Evolutionary conservation across 2,888 invertebrate species (phyloP), one percentile per base, ranked within the genome.

Genomic region (Imbricaverruca yamaguchii): DNA sequence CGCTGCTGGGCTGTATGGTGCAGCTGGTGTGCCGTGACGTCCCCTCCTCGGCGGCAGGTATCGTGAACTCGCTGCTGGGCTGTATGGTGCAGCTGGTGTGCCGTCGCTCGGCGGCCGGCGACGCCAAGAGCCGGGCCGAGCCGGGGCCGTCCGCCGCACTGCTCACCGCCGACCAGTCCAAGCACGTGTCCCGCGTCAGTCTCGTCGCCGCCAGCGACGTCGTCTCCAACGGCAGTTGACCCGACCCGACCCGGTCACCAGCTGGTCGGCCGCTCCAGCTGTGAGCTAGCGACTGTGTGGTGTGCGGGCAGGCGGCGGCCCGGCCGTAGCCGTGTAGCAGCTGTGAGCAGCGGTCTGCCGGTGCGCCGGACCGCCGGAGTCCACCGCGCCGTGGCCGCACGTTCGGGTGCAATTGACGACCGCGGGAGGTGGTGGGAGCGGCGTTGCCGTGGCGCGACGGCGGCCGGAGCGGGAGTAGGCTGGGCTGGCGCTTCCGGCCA

Each of bases 41-140:
- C n/a, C 18, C 23, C 7, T 12, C 65, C 9, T 23, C 25, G 10
- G n/a, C n/a, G 8, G 77, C 77, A 77, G 77, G 77, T 1, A 56
- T 77, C n/a, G 10, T 77, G 15, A 77, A 77, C 77, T 77, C 77
- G n/a, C 77, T 77, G 77, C 55, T 77, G 2, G 77, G 77, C 77
- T 77, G 77, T 55, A 21, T 53, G 77, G n/a, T 77, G 56, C 21
- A 18, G 12, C 21, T 77, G 55, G 56, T 55, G 21, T 77, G 77
- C 77, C 56, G 77, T 4, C n/a, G 39, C 15, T 15, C n/a, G 74
- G 74, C n/a, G 55, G 9, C 56, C n/a, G 55, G 4, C 56, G 77
- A 9, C 77, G 55, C 56, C 53, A 56, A 10, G 39, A 3, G 12
- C 65, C 65, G 65, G 63, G 23, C 69, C 39, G 74, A 53, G 18